Base-by-base conservation (phyloP, 2,113 vertebrate species). In the Cnemophilus loriae region DNA sequence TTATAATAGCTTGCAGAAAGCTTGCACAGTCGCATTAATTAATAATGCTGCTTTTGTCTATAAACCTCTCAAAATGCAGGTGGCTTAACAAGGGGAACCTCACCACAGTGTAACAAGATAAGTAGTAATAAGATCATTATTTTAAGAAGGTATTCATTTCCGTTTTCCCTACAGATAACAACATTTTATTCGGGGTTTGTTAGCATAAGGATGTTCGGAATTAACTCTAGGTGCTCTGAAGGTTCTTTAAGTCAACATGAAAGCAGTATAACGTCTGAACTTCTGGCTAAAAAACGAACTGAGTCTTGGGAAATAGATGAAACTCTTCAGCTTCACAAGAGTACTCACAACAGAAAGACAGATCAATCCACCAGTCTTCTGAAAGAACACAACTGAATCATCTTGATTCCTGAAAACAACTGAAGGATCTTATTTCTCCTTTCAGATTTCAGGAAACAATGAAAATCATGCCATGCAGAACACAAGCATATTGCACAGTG, bases 51-150 rank as follows among this genome's bases (percentile, higher is more conserved):
- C 79, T 84, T 96, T 96, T 95, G 77, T 95, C 85, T 78, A 89
- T 94, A 96, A 97, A 94, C 46, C 56, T 97, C 82, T 96, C 90
- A 56, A 95, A 97, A 95, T 97, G 95, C 93, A 96, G 94, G 93
- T 96, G 91, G 73, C 33, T 96, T 93, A 78, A 73, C 95, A 97
- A 96, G 93, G 92, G 94, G 68, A 94, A 90, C 90, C 79, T 89
- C 84, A 94, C 70, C 87, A 81, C 93, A 95, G 84, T 68, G 86
- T 96, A 95, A 93, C 94, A 90, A 95, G 90, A 95, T 95, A 97
- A 95, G 81, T 89, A 92, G 95, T 96, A 97, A 89, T 90, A 96
- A 93, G 95, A 96, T 87, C 91, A 87, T 92, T 93, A 87, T 95
- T 96, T 95, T 90, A 96, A 78, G 84, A 96, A 94, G 47, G 68